Percentiles rank a stretch among this genome's conserved stretches.
Conservation (phyloP, 2,113 vertebrate species). For the Notechis scutatus region DNA sequence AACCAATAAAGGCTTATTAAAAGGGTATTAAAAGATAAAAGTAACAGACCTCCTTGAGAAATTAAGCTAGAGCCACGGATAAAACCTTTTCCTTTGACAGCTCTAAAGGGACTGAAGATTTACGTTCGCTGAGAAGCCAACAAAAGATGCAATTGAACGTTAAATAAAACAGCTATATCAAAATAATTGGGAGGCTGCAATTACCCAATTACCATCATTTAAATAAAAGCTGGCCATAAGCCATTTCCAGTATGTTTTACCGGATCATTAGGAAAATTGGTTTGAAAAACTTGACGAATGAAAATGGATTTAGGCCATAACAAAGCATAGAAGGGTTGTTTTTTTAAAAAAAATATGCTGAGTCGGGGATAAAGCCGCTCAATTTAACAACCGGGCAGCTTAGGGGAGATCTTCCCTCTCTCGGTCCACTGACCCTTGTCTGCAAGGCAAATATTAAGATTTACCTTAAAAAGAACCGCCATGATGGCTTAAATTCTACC, state of each 20-base stretch:
- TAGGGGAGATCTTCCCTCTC: not conserved
- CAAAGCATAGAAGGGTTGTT: not conserved
- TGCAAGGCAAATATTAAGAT: not conserved
- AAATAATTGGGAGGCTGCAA: slow-evolving; percentile 26
- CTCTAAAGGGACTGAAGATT: not conserved
- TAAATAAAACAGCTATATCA: slow-evolving; percentile 24
- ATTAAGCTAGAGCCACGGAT: not conserved
- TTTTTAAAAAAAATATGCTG: not conserved
- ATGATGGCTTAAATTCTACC: not conserved
- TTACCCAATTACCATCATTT: slow-evolving; percentile 20
- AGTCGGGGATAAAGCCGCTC: not conserved
- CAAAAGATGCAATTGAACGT: slow-evolving; percentile 20
- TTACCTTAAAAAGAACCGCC: too few species aligned
- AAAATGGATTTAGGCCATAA: not conserved
- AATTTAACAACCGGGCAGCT: not conserved
- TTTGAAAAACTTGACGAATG: not conserved
- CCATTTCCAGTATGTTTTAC: slow-evolving; percentile 16
- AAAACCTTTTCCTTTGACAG: slow-evolving; percentile 8
- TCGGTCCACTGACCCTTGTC: too few species aligned
- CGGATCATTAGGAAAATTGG: slow-evolving; percentile 29
- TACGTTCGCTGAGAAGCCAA: not conserved
- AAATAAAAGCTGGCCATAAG: slow-evolving; percentile 27
- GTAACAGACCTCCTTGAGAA: not conserved
- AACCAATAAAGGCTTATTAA: not conserved
- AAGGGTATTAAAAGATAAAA: not conserved